Conservation (phyloP, 2,797 vertebrate species). For the Thalassophryne amazonica region DNA sequence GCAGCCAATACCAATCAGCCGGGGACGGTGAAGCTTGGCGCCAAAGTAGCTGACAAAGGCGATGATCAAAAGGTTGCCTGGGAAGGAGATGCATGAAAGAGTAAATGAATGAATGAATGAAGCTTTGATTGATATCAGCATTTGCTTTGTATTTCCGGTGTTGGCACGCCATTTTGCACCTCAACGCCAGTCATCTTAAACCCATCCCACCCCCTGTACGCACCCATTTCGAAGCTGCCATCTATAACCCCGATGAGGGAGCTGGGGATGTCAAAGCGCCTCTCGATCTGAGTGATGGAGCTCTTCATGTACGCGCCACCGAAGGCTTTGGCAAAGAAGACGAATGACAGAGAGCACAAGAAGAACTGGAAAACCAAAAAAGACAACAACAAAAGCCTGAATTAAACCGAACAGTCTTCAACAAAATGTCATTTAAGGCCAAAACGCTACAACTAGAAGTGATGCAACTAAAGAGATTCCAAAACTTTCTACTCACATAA, state of each 20-base stretch:
- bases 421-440: no score
- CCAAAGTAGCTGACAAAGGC: constrained; percentile 84
- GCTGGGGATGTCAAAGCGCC: constrained; percentile 90
- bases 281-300: constrained; percentile 91
- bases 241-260: constrained; percentile 91
- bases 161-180: no score
- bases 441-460: no score
- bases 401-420: neutral
- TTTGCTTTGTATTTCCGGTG: no score
- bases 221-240: constrained; percentile 95
- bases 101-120: neutral
- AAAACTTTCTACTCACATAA: no score
- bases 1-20: constrained; percentile 76
- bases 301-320: constrained; percentile 91
- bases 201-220: no score
- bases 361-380: constrained; percentile 85
- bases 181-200: no score
- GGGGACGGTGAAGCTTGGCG: constrained; percentile 78
- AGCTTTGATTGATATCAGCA: neutral
- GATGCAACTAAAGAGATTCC: no score
- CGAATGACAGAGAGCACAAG: constrained; percentile 82
- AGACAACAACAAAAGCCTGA: neutral
- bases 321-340: constrained; percentile 86
- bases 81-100: neutral
- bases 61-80: constrained; percentile 80